Evolutionary conservation across 1,140 invertebrate species (phyloP).

Genomic region (Neotoxoptera formosana): DNA sequence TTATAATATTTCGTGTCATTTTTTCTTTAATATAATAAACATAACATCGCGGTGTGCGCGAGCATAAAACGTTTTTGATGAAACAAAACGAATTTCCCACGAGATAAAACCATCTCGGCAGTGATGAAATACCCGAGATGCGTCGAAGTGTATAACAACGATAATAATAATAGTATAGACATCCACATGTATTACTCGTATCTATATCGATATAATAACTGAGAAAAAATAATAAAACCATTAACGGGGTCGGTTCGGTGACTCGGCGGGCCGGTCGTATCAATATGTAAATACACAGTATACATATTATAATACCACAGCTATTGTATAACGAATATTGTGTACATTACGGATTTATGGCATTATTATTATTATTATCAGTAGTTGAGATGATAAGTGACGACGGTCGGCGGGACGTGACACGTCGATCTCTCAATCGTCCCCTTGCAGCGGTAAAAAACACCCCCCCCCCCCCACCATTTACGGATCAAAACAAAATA

Average conservation of each 20-base stretch:
- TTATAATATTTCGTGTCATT: neutral
- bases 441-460: too few relatives aligned
- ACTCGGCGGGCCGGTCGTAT: neutral
- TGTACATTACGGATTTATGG: neutral
- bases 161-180: too few relatives aligned
- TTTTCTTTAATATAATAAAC: too few relatives aligned
- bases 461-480: too few relatives aligned
- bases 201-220: too few relatives aligned
- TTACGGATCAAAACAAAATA: neutral
- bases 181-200: neutral
- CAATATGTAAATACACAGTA: neutral
- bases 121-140: neutral
- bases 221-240: neutral
- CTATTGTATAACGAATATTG: neutral
- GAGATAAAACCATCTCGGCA: neutral
- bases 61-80: neutral
- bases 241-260: neutral
- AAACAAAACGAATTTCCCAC: neutral
- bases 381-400: neutral
- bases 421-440: neutral
- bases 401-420: neutral
- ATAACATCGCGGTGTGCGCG: too few relatives aligned
- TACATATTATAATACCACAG: neutral
- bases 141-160: neutral
- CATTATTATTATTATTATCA: neutral